Conservation (phyloP, 2,113 vertebrate genomes). For the Pachyramphus minor region DNA sequence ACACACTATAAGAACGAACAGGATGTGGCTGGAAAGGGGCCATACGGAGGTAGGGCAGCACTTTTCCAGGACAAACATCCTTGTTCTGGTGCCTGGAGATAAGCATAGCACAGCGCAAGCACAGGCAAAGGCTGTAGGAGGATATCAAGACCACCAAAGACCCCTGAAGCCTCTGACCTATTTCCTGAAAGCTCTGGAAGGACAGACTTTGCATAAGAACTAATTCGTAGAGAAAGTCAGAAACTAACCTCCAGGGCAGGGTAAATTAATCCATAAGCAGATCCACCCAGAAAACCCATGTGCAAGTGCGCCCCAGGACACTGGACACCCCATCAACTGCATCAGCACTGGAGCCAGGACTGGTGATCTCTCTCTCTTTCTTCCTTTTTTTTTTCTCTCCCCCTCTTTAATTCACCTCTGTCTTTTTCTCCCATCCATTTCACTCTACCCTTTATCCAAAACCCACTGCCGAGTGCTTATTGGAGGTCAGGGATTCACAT, state of each 20-base stretch:
- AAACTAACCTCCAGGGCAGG: not conserved
- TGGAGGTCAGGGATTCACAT: too few species aligned
- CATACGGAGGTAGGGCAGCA: not conserved
- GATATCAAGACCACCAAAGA: not conserved
- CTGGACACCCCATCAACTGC: not conserved
- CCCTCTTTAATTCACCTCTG: not conserved
- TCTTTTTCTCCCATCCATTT: not conserved
- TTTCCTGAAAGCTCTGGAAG: not conserved
- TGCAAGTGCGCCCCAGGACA: not conserved
- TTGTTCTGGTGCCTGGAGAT: not conserved
- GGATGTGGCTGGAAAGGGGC: not conserved
- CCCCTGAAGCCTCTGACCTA: not conserved
- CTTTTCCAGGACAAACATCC: not conserved
- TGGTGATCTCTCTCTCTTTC: not conserved
- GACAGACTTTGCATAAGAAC: too few species aligned
- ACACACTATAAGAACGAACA: not conserved
- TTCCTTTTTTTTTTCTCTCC: not conserved
- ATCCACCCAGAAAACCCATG: not conserved
- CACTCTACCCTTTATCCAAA: not conserved
- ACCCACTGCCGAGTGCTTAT: not conserved
- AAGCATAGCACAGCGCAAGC: not conserved
- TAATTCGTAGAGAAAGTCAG: not conserved
- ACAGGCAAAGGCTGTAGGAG: not conserved
- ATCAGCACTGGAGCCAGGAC: not conserved
- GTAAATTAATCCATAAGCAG: not conserved